Base-by-base conservation (phyloP, 2,888 invertebrate genomes). In the Amblyteles armatorius region DNA sequence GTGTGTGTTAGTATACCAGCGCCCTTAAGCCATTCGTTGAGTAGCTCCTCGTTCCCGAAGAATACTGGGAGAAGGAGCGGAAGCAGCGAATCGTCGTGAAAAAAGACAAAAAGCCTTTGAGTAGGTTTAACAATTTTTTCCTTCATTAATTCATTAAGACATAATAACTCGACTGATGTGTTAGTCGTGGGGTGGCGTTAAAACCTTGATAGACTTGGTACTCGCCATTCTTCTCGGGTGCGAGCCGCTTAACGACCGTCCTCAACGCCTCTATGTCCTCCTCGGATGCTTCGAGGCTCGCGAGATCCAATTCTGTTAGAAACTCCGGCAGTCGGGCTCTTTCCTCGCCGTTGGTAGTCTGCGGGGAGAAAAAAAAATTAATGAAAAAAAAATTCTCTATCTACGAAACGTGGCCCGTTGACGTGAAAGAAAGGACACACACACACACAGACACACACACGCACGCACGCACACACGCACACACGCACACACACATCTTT, bases 171-270 rank as follows among this genome's bases (percentile, higher is more conserved):
- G 16, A 57, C 50, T 50, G 68, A 68, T 5, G 26, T 73, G 72
- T 86, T 80, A 71, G 77, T 85, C 79, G 55, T 76, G 29, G 73
- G 72, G 71, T 71, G 81, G 55, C 19, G 57, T 68, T 85, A 77
- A 83, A 91, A 93, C 93, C 93, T 93, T 93, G 93, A 86, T 91
- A 93, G 85, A 92, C 90, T 91, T 93, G 91, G 92, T 93, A 93
- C 93, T 93, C 93, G 93, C 93, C 94, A 92, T 93, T 93, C 91
- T 93, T 92, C 90, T 92, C 92, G 3, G 93, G 92, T 79, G 93
- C 92, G 83, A 93, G 88, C 69, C 94, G 90, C 83, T 93, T 94
- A 3, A 93, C 93, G 71, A 94, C 89, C 80, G 90, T 92, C 85
- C 90, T 93, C 73, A 93, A 86, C 13, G 91, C 90, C 76, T 92